Conservation (phyloP, 2,113 vertebrate genomes). For the Eonycteris spelaea region DNA sequence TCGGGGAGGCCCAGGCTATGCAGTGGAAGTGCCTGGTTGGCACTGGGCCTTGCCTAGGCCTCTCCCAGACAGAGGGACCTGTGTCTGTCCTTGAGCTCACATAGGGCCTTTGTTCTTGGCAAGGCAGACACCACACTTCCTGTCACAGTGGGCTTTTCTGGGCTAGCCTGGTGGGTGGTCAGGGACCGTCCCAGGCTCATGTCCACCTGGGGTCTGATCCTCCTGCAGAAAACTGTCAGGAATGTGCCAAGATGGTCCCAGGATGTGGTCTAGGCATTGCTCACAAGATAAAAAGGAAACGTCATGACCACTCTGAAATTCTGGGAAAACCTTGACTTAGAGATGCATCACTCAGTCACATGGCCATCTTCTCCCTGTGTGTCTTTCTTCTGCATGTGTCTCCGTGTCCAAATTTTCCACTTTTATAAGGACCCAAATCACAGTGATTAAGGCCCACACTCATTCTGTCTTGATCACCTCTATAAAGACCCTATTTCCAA, state of each 20-base stretch:
- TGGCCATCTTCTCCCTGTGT: fast-evolving
- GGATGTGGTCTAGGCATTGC: neutral
- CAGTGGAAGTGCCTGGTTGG: neutral
- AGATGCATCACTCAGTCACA: fast-evolving
- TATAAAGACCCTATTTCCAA: neutral
- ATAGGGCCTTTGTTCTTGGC: neutral
- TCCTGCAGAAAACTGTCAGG: neutral
- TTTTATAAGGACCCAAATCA: neutral
- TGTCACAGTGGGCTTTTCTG: neutral
- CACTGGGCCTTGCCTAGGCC: neutral
- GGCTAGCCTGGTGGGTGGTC: neutral
- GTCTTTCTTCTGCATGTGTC: neutral
- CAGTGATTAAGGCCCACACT: neutral
- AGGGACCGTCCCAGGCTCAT: neutral
- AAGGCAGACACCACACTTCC: neutral
- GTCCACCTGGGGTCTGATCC: too few species aligned
- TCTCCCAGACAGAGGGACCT: neutral
- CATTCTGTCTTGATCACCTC: neutral
- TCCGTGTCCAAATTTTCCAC: neutral
- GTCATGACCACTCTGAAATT: neutral
- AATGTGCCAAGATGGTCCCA: neutral
- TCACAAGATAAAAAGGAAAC: neutral
- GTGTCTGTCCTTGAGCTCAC: neutral
- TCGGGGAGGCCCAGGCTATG: neutral
- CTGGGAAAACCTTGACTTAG: neutral